Base-by-base conservation (phyloP, 2,113 vertebrate genomes). In the Xiphorhynchus elegans region DNA sequence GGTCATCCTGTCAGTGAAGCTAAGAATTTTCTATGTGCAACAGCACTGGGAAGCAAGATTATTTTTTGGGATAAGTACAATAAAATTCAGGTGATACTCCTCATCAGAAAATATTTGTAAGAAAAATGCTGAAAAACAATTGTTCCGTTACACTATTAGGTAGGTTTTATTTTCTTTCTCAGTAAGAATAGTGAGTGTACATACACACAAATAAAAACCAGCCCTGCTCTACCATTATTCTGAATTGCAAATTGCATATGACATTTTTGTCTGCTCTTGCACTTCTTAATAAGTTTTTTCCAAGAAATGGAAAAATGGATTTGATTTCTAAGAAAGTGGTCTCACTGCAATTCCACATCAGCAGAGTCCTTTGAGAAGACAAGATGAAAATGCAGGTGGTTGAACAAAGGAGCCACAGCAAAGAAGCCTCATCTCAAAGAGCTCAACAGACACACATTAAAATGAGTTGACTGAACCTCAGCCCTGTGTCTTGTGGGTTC, bases 101-200 rank as follows among this genome's bases (percentile, higher is more conserved):
- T 81, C 5, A 70, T 62, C 56, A 46, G 53, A 66, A 88, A 87
- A 75, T 11, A 66, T 52, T 82, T 50, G 7, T 18, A 87, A 95
- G 80, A 94, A 84, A 93, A 78, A 79, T 80, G 63, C 59, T 70
- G 55, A 44, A 58, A 90, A 90, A 47, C 77, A 44, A 70, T 84
- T 17, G 35, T 81, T 75, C 77, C 56, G 52, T 88, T 86, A 78
- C 28, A 24, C 39, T 86, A 6, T 81, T 86, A 68, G 15, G 52
- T 49, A 84, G 53, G 13, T 73, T 96, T 96, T 96, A 93, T 96
- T 94, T 96, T 92, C 64, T 90, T 76, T 86, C 80, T 87, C 29
- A 11, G 1, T 73, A 85, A 87, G 85, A 87, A 58, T 56, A 83
- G 70, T 50, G 58, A 84, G 62, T 58, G 42, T 83, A 91, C 85